Percentiles rank a stretch among this genome's conserved stretches.
Conservation (phyloP, 1,140 invertebrate genomes). For the Copidosoma floridanum region DNA sequence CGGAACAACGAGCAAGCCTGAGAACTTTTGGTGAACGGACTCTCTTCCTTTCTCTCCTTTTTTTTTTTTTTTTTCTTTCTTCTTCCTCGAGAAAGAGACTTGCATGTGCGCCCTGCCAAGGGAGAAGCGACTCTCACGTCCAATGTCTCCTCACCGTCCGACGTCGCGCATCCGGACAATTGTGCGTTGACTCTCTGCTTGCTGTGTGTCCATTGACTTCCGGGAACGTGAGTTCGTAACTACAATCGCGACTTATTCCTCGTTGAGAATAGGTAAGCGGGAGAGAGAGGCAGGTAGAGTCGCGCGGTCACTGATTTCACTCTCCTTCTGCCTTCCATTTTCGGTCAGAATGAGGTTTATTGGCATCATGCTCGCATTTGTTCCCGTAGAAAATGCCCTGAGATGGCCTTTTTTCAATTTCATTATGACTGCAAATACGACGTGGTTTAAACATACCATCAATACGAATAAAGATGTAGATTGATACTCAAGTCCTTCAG, state of each 20-base stretch:
- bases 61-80: no score
- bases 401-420: no score
- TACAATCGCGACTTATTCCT: slow-evolving; percentile 15
- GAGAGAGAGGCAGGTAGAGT: no score
- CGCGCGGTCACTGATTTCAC: slow-evolving; percentile 47
- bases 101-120: slow-evolving; percentile 13
- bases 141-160: no score
- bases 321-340: slow-evolving; percentile 19
- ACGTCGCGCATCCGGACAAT: slow-evolving; percentile 52
- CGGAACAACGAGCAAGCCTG: slow-evolving; percentile 47
- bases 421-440: no score
- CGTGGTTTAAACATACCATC: no score
- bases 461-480: no score
- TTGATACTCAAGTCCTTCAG: no score
- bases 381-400: no score
- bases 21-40: slow-evolving; percentile 52
- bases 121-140: slow-evolving; percentile 40
- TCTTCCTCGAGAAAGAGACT: slow-evolving; percentile 27
- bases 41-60: slow-evolving; percentile 21
- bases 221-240: slow-evolving; percentile 50
- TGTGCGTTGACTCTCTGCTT: slow-evolving; percentile 31
- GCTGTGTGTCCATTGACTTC: slow-evolving; percentile 39
- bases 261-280: slow-evolving; percentile 25
- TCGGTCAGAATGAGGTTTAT: no score
- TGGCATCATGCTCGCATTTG: no score